phyloP scores from a whole-genome alignment of 2,888 invertebrate genomes.

The Altica lythri region DNA sequence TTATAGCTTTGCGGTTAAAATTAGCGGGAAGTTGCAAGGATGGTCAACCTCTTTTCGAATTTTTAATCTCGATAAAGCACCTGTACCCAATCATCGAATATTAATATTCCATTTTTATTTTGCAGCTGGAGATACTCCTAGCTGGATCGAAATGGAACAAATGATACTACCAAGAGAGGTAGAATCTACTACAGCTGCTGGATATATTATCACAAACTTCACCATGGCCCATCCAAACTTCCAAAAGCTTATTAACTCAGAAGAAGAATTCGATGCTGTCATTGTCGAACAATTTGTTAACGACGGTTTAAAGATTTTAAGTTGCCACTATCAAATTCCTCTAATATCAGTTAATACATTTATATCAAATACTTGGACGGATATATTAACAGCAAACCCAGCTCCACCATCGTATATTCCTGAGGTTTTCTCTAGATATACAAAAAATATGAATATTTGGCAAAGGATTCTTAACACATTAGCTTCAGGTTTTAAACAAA shows the following conservation, averaged over 20 bases:
- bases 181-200: too few species aligned
- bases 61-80: too few species aligned
- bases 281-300: conserved; percentile 59
- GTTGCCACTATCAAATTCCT: conserved; percentile 51
- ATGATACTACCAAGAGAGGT: too few species aligned
- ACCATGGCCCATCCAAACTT: conserved; percentile 52
- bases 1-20: too few species aligned
- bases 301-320: conserved; percentile 57
- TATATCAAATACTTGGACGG: conserved; percentile 56
- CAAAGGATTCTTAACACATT: conserved; percentile 61
- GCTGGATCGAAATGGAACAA: too few species aligned
- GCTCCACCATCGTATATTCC: conserved; percentile 60
- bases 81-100: too few species aligned
- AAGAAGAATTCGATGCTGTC: conserved; percentile 54
- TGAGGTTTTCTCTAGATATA: conserved; percentile 55
- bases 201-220: too few species aligned
- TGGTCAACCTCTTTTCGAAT: too few species aligned
- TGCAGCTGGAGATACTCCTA: too few species aligned
- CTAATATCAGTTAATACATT: conserved; percentile 55
- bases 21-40: too few species aligned
- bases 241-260: conserved; percentile 44
- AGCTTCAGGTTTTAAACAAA: conserved; percentile 24
- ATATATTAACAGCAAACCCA: conserved; percentile 45
- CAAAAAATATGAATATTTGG: conserved; percentile 59
- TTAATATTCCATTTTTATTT: too few species aligned